A percentile compares a stretch with the other conserved stretches of the same genome.
phyloP scores from a whole-genome alignment of 1,140 invertebrate species.

The Lethrus apterus region DNA sequence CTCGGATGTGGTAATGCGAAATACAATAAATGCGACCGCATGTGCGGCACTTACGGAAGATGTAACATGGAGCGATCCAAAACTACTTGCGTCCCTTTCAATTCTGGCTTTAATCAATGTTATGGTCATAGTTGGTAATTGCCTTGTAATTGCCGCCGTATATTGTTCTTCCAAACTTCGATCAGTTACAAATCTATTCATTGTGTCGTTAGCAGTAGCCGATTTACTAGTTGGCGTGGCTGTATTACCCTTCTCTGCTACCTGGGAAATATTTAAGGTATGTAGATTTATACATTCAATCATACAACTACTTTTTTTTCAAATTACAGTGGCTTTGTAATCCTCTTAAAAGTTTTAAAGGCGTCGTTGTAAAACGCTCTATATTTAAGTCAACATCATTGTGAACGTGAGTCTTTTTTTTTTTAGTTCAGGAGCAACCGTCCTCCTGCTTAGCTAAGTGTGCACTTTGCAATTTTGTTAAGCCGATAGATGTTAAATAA shows the following conservation, averaged over 20 bases:
- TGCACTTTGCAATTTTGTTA: no score
- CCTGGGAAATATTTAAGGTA: constrained; percentile 82
- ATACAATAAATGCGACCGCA: constrained; percentile 62
- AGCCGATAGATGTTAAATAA: no score
- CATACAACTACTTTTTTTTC: no score
- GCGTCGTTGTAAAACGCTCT: no score
- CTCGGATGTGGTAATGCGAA: constrained; percentile 24
- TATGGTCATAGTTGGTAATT: constrained; percentile 82
- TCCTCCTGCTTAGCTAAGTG: no score
- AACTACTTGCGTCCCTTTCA: constrained; percentile 63
- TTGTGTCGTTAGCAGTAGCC: constrained; percentile 86
- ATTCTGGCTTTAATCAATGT: constrained; percentile 75
- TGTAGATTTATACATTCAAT: no score
- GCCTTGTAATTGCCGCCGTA: constrained; percentile 86
- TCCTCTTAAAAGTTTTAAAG: no score
- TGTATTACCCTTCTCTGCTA: constrained; percentile 85
- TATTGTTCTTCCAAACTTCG: constrained; percentile 79
- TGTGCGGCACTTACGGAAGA: constrained; percentile 65
- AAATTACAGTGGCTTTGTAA: no score
- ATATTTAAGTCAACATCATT: no score
- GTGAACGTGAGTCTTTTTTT: no score
- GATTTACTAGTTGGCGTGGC: constrained; percentile 86
- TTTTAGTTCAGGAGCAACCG: no score
- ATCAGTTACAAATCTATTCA: constrained; percentile 92
- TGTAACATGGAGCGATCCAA: constrained; percentile 70